phyloP scores from a whole-genome alignment of 2,888 invertebrate species.

The Mechanitis mazaeus region DNA sequence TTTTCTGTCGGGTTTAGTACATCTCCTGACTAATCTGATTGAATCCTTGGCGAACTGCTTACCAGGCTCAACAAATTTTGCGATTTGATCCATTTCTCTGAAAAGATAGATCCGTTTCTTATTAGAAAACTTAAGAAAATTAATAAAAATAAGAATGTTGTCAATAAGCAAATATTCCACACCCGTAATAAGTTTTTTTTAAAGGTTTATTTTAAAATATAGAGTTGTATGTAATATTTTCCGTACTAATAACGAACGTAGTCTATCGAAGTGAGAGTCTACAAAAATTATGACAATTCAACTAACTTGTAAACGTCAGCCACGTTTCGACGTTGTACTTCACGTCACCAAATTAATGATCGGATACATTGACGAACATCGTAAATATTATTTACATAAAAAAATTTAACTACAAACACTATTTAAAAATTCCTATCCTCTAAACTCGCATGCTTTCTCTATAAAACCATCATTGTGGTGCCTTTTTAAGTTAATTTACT shows the following conservation, averaged over 20 bases:
- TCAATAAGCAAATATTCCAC: conserved; percentile 18
- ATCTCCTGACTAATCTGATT: conserved; percentile 97
- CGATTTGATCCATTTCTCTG: conserved; percentile 95
- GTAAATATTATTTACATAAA: neutral
- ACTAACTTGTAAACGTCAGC: conserved; percentile 60
- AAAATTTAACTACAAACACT: neutral
- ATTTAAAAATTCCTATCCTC: no score
- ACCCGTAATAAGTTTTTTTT: conserved; percentile 24
- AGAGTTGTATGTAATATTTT: conserved; percentile 16
- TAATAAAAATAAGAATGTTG: neutral
- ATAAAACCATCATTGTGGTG: no score
- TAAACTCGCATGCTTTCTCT: no score
- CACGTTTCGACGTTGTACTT: conserved; percentile 63
- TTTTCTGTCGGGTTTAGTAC: conserved; percentile 99
- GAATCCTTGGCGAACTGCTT: conserved; percentile 99
- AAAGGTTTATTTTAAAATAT: conserved; percentile 5
- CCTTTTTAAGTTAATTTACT: no score
- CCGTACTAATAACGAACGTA: conserved; percentile 17
- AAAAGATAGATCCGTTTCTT: conserved; percentile 35
- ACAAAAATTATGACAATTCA: conserved; percentile 40
- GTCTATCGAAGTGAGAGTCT: conserved; percentile 31
- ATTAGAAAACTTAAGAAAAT: neutral
- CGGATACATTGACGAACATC: conserved; percentile 36
- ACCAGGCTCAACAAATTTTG: conserved; percentile 95
- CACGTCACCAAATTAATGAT: conserved; percentile 59